Evolutionary conservation across 2,888 invertebrate genomes (phyloP).

Genomic region (Brachypalpus laphriformis): DNA sequence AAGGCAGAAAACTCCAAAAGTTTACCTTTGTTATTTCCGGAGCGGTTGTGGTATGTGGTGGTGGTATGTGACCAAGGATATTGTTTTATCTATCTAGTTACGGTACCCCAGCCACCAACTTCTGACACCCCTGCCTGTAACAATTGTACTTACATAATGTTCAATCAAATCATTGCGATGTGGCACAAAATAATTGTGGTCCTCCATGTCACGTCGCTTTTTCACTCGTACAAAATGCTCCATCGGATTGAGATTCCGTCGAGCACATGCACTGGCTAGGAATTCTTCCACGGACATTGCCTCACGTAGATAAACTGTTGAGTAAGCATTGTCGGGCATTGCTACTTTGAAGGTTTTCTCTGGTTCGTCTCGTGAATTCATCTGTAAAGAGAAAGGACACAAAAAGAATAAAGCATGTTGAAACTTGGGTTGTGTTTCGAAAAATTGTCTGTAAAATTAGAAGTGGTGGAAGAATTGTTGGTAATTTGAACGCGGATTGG

Average conservation of each 20-base stretch:
- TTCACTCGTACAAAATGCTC: constrained; percentile 98
- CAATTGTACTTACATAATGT: constrained; percentile 91
- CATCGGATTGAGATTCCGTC: constrained; percentile 95
- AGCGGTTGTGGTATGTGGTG: constrained; percentile 17
- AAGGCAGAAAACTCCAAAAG: constrained; percentile 49
- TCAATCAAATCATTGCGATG: constrained; percentile 97
- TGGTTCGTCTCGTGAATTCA: constrained; percentile 92
- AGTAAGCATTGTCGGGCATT: constrained; percentile 92
- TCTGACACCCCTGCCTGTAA: constrained; percentile 11
- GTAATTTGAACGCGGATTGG: constrained; percentile 30
- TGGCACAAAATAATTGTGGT: constrained; percentile 97
- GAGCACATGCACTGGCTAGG: constrained; percentile 94
- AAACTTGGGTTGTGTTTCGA: background rate
- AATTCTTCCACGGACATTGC: constrained; percentile 98
- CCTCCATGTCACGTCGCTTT: constrained; percentile 96
- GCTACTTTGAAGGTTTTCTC: constrained; percentile 95
- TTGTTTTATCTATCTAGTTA: constrained; percentile 49
- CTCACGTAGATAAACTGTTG: constrained; percentile 93
- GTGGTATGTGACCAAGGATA: constrained; percentile 32
- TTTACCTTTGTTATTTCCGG: constrained; percentile 52
- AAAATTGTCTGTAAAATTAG: constrained; percentile 13
- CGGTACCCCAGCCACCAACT: background rate
- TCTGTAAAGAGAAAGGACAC: constrained; percentile 85
- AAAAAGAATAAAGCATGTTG: constrained; percentile 55
- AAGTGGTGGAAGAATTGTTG: background rate